Evolutionary conservation across 2,113 vertebrate species (phyloP), one percentile per base, ranked within the genome.

Genomic region (Microtus pennsylvanicus): DNA sequence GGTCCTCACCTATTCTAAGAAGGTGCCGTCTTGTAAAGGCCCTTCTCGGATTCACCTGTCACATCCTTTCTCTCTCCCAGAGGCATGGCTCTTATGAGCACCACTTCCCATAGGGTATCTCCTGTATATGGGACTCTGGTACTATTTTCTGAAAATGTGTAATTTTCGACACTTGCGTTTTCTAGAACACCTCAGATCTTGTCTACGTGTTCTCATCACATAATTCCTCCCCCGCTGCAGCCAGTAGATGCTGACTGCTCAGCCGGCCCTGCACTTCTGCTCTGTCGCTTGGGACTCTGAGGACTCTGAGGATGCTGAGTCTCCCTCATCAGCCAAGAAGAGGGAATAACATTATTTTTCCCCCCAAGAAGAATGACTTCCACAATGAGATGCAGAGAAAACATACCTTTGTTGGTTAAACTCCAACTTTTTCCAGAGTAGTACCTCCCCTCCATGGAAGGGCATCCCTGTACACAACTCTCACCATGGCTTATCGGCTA

Each of bases 61-160:
- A 47, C 2, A 0, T n/a, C 63, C 17, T 76, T 52, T 14, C 8
- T 38, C n/a, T 92, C 63, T 92, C 16, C 9, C 1, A 24, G 67
- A 5, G 3, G 22, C 2, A 7, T 19, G 21, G 21, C 35, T 82
- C n/a, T 58, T 50, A n/a, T 3, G 19, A 50, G 76, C 0, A 1
- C 70, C 28, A 50, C 28, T 83, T 38, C 26, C 58, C 2, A 7
- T 0, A 22, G 11, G 13, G 4, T 69, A 38, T 81, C 76, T 93
- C 47, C 74, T 75, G 10, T 70, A 19, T 17, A 7, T 38, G 19
- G 58, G 55, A 77, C 70, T 87, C 67, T 38, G 76, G 47, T 52
- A 81, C 45, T 52, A 1, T 95, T 95, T 93, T 93, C 80, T 81
- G 52, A 94, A 94, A 95, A 52, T 30, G 19, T 72, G 19, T 24